phyloP scores from a whole-genome alignment of 2,113 vertebrate genomes.

The Microtus montanus region DNA sequence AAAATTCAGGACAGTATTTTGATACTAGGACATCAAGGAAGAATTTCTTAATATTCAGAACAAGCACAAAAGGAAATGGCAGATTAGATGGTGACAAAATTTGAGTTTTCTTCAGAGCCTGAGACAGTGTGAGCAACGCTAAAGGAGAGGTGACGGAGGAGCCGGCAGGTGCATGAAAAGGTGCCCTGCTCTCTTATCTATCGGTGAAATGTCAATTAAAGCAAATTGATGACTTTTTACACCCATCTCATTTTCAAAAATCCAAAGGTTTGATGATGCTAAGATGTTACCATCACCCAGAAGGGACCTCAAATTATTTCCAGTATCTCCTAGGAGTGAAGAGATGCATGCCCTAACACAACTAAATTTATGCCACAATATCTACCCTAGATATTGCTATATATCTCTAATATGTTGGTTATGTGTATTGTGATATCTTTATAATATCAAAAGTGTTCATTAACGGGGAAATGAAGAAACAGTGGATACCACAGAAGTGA shows the following conservation, averaged over 20 bases:
- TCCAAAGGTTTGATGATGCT: not conserved
- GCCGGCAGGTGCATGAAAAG: not conserved
- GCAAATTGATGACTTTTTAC: not conserved
- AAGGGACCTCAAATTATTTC: not conserved
- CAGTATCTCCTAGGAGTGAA: not conserved
- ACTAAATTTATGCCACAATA: not conserved
- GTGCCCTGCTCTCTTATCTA: not conserved
- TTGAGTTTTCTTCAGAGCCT: not conserved
- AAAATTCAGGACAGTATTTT: slow-evolving; percentile 17
- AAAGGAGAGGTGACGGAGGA: not conserved
- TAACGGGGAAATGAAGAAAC: not conserved
- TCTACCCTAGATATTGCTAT: not conserved
- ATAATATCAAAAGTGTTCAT: not conserved
- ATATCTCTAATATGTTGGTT: not conserved
- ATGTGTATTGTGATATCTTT: not conserved
- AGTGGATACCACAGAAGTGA: not conserved
- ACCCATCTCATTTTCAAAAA: not conserved
- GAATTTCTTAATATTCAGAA: not conserved
- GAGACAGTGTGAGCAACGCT: not conserved
- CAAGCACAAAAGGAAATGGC: not conserved
- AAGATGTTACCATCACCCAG: not conserved
- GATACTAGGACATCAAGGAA: not conserved
- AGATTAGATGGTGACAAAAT: not conserved
- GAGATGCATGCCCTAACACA: not conserved
- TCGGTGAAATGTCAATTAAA: not conserved